These are phyloP conservation scores for Euclidia mi DNA, from an alignment of 2,888 invertebrate species.

Conservation along the genomic window DNA sequence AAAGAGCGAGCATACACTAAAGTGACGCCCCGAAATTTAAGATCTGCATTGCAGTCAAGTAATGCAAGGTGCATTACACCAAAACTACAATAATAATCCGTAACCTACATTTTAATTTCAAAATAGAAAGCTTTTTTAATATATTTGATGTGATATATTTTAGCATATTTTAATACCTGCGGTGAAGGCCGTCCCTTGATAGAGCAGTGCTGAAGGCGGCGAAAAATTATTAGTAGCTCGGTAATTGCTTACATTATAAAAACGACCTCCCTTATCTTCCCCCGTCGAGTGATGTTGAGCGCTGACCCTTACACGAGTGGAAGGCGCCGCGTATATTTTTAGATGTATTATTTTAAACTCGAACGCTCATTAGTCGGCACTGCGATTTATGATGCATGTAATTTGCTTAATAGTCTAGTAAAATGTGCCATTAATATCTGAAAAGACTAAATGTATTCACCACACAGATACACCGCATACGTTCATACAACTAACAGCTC, in stretches of 20 bases:
- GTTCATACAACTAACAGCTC: too few species aligned
- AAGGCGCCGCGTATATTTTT: conserved; percentile 16
- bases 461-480: too few species aligned
- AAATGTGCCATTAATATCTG: too few species aligned
- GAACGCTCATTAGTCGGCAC: conserved; percentile 1
- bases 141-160: conserved; percentile 2
- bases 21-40: too few species aligned
- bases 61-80: too few species aligned
- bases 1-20: too few species aligned
- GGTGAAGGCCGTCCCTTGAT: not conserved
- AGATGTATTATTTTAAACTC: conserved; percentile 16
- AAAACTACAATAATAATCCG: too few species aligned
- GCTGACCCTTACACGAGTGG: conserved; percentile 23
- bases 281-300: conserved; percentile 24
- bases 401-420: not conserved
- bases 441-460: too few species aligned
- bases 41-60: too few species aligned
- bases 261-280: conserved; percentile 30
- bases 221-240: conserved; percentile 19
- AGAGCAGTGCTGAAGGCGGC: conserved; percentile 1
- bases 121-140: not conserved
- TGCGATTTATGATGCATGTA: not conserved
- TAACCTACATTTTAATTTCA: too few species aligned
- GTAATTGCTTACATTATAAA: conserved; percentile 42
- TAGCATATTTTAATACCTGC: conserved; percentile 7